Evolutionary conservation across 1,140 invertebrate genomes (phyloP), one percentile per base, ranked within the genome.

Genomic region (Solenopsis invicta): DNA sequence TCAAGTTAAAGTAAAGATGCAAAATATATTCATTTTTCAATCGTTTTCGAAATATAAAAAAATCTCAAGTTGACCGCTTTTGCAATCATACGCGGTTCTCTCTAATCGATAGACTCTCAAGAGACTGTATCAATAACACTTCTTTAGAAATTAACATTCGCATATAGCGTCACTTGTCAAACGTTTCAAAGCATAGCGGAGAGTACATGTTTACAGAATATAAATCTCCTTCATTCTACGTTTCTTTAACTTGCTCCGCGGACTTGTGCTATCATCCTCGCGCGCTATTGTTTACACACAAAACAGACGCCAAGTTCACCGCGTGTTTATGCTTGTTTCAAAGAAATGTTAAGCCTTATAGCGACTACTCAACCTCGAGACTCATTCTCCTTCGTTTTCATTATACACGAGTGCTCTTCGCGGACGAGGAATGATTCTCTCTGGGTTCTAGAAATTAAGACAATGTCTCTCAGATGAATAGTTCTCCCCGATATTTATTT

Each of bases 321-420:
- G 64, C 34, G 34, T 81, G 77, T 81, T 81, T 81, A 71, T 71
- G 16, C 48, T 71, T 81, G 64, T 45, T 81, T 81, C 77, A 81
- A 81, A 71, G 77, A 81, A 81, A 71, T 37, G 21, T 21, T 52
- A 24, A 81, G 64, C 64, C 24, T 71, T 71, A 54, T 13, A 34
- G 48, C 29, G 77, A 16, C 45, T 37, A 50, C 61, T 80, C 48
- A 8, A 54, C 13, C 34, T 81, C 56, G 16, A 62, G 16, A 61
- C 45, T 41, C 16, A 54, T 81, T 29, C 10, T 50, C 18, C 18
- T 66, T 18, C 62, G 4, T 52, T 67, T 80, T 69, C 61, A 8
- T 52, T 21, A 5, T n/a, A 10, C 16, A 6, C 34, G 50, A 54
- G 29, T 74, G 54, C 45, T 34, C 45, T 48, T 62, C 24, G 24